phyloP scores from a whole-genome alignment of 2,113 vertebrate genomes.

The Brienomyrus longianalis region DNA sequence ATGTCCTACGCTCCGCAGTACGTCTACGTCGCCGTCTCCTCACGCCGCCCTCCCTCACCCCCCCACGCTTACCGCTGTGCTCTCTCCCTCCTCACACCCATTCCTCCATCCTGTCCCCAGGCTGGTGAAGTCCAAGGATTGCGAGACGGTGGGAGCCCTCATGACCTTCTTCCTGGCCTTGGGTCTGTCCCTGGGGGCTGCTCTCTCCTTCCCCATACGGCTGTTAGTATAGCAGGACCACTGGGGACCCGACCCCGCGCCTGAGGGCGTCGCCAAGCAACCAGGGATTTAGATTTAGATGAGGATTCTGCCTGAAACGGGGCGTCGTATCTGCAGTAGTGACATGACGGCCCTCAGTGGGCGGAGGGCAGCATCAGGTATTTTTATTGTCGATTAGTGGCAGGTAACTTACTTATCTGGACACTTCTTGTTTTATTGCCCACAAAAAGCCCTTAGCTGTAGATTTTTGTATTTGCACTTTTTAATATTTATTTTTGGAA shows the following conservation, averaged over 20 bases:
- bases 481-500: neutral
- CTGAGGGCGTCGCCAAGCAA: neutral
- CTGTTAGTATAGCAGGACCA: slow-evolving; percentile 37
- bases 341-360: neutral
- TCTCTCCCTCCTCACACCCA: neutral
- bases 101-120: slow-evolving; percentile 39
- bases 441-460: neutral
- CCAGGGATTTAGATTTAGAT: neutral
- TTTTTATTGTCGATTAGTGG: neutral
- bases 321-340: neutral
- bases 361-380: neutral
- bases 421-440: neutral
- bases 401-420: neutral
- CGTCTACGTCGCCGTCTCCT: slow-evolving; percentile 45
- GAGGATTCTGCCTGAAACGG: neutral
- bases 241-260: neutral
- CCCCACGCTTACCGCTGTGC: neutral
- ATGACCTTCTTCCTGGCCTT: slow-evolving; percentile 83
- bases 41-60: too few relatives aligned
- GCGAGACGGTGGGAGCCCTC: slow-evolving; percentile 69
- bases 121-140: slow-evolving; percentile 66
- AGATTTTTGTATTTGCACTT: neutral
- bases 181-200: slow-evolving; percentile 71
- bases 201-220: slow-evolving; percentile 63
- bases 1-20: slow-evolving; percentile 77